Conservation (phyloP, 1,140 invertebrate species). For the Drosophila sproati region DNA sequence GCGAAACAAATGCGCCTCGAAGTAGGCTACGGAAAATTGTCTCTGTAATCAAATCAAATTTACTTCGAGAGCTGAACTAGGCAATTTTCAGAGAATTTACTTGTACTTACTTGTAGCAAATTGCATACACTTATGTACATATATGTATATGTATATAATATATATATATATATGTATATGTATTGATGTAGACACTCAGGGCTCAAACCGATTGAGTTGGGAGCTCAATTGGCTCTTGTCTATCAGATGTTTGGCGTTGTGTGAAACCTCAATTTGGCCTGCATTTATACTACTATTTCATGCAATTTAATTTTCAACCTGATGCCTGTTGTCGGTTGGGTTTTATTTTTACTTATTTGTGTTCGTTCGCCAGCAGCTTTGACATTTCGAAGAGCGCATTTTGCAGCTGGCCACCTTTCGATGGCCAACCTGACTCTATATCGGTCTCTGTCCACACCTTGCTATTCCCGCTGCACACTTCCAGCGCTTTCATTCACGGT, state of each 20-base stretch:
- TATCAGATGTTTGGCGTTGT: constrained; percentile 18
- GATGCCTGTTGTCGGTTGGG: constrained; percentile 43
- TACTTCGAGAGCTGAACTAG: background rate
- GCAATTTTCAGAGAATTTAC: background rate
- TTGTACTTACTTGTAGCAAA: background rate
- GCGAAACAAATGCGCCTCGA: background rate
- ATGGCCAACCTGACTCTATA: constrained; percentile 24
- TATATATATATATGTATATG: too few species aligned
- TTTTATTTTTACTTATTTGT: background rate
- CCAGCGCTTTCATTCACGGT: constrained; percentile 22
- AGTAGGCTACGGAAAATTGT: background rate
- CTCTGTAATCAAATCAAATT: background rate
- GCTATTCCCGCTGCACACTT: constrained; percentile 8
- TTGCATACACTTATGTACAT: background rate
- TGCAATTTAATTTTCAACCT: constrained; percentile 79
- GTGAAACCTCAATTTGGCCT: constrained; percentile 35
- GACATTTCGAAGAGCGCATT: constrained; percentile 78
- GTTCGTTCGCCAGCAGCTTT: constrained; percentile 66
- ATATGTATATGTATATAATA: too few species aligned
- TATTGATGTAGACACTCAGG: background rate
- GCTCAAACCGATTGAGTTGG: constrained; percentile 12
- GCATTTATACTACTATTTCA: constrained; percentile 38
- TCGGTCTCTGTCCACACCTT: constrained; percentile 34
- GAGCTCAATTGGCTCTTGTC: constrained; percentile 34
- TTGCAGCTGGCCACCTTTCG: constrained; percentile 65